phyloP scores from a whole-genome alignment of 1,140 invertebrate genomes.

The Zaprionus inermis region DNA sequence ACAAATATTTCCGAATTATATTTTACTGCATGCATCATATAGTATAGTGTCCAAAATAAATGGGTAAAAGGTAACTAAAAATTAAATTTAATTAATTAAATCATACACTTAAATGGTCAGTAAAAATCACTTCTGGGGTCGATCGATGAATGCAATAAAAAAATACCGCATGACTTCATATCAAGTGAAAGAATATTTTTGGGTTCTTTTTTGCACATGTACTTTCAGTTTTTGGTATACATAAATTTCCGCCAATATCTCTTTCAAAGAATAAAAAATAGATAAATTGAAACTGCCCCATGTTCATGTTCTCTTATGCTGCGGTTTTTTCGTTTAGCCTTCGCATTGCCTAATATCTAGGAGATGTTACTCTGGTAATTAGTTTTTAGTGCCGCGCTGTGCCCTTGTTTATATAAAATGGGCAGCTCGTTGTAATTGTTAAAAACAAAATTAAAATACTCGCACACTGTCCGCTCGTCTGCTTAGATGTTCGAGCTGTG shows the following conservation, averaged over 20 bases:
- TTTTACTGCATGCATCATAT: neutral
- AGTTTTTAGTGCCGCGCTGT: slow-evolving; percentile 1
- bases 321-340: slow-evolving; percentile 2
- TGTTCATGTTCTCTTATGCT: slow-evolving; percentile 3
- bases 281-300: slow-evolving; percentile 17
- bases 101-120: neutral
- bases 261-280: neutral
- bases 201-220: neutral
- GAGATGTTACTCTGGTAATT: neutral
- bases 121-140: neutral
- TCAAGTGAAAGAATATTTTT: neutral
- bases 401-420: slow-evolving; percentile 28
- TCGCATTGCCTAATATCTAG: slow-evolving; percentile 1
- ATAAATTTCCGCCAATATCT: neutral
- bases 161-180: slow-evolving; percentile 52
- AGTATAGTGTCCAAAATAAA: slow-evolving; percentile 13
- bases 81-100: too few relatives aligned
- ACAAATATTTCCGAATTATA: slow-evolving; percentile 22
- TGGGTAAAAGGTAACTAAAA: neutral
- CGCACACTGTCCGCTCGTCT: slow-evolving; percentile 25
- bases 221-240: neutral
- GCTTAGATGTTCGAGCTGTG: slow-evolving; percentile 21
- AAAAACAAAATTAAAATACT: slow-evolving; percentile 45
- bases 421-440: slow-evolving; percentile 26
- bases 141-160: slow-evolving; percentile 15